These are phyloP conservation scores for Lonchura striata DNA, from an alignment of 2,113 vertebrate genomes.

Conservation along the genomic window DNA sequence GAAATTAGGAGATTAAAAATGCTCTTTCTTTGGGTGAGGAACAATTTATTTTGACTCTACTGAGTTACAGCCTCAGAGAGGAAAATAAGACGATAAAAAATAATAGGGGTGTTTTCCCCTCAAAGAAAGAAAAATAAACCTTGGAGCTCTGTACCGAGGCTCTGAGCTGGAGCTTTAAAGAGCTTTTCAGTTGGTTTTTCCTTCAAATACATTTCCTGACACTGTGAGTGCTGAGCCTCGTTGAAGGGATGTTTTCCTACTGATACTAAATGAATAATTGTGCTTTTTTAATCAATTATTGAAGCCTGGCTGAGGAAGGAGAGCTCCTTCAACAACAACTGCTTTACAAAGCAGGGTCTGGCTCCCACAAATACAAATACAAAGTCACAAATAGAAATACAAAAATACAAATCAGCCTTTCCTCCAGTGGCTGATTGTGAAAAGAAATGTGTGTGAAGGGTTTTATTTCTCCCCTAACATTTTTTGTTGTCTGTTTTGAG, in stretches of 20 bases:
- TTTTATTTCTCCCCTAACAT: not conserved
- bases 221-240: not conserved
- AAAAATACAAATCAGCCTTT: not conserved
- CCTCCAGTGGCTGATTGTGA: not conserved
- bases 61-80: accelerated
- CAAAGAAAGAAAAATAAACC: accelerated
- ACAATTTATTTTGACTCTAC: accelerated
- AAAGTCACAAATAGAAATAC: no score
- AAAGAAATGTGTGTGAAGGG: not conserved
- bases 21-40: accelerated
- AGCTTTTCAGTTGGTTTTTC: accelerated
- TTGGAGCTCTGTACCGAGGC: not conserved
- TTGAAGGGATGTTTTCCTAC: not conserved
- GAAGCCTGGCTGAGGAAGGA: not conserved
- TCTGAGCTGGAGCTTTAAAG: not conserved
- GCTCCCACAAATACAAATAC: accelerated
- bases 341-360: not conserved
- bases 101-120: accelerated
- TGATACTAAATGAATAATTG: not conserved
- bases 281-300: constrained; percentile 28
- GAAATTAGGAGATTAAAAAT: not conserved
- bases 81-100: accelerated
- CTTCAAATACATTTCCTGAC: not conserved
- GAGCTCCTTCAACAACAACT: not conserved
- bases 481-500: not conserved